Percentiles rank a stretch among this genome's conserved stretches.
Evolutionary conservation across 2,797 vertebrate species (phyloP).

Genomic region (Cossypha caffra): DNA sequence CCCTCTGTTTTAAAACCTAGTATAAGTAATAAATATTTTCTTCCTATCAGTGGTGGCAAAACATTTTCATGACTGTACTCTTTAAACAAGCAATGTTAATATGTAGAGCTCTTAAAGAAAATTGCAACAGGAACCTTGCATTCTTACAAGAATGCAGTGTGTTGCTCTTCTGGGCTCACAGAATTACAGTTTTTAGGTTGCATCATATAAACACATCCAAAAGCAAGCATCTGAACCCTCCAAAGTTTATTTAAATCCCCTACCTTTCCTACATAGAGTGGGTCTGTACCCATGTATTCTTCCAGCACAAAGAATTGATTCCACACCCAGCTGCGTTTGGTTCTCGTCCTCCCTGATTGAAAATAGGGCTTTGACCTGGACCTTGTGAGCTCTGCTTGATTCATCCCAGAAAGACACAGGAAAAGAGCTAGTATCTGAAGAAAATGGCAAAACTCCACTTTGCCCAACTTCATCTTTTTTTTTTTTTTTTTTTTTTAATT

Average conservation of each 20-base stretch:
- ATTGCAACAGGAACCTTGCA: background rate
- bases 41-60: background rate
- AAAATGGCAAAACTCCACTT: conserved; percentile 79
- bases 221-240: background rate
- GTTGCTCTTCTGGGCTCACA: background rate
- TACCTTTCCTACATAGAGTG: conserved; percentile 98
- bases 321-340: conserved; percentile 98
- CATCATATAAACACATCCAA: background rate
- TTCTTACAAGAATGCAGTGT: background rate
- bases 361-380: conserved; percentile 78
- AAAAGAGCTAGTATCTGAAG: conserved; percentile 86
- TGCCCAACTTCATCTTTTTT: conserved; percentile 83
- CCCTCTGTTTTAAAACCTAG: background rate
- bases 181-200: background rate
- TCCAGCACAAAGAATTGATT: conserved; percentile 99
- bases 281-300: conserved; percentile 95
- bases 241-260: conserved; percentile 57
- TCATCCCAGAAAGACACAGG: conserved; percentile 83
- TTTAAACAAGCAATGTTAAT: background rate
- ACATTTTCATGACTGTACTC: background rate
- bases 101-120: background rate
- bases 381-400: conserved; percentile 80
- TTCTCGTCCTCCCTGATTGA: conserved; percentile 82
- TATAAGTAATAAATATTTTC: background rate
- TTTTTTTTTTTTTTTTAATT: background rate